These are phyloP conservation scores for Bradysia coprophila DNA, from an alignment of 1,140 invertebrate species.

Conservation along the genomic window DNA sequence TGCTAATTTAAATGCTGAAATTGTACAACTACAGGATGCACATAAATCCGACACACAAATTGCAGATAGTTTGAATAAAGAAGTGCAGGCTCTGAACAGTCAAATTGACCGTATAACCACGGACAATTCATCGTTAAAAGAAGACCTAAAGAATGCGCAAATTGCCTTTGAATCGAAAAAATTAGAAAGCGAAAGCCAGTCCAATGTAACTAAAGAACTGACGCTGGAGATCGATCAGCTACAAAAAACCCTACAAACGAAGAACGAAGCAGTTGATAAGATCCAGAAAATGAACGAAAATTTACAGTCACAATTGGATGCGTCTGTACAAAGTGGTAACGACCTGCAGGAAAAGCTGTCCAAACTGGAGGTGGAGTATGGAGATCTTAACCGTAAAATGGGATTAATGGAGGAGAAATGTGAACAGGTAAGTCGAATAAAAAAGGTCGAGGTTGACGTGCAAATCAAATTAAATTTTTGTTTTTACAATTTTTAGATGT, in stretches of 20 bases:
- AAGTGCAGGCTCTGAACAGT: too few relatives aligned
- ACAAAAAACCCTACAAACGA: conserved; percentile 15
- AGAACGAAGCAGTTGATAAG: conserved; percentile 21
- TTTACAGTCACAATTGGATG: conserved; percentile 13
- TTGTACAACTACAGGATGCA: background rate
- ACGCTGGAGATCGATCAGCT: background rate
- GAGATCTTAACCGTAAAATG: conserved; percentile 10
- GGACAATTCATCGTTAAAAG: background rate
- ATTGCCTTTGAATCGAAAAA: conserved; percentile 14
- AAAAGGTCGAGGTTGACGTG: too few relatives aligned
- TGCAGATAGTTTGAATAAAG: background rate
- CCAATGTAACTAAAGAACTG: conserved; percentile 8
- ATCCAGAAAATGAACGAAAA: conserved; percentile 15
- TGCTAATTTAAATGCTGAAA: background rate
- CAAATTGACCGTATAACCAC: too few relatives aligned
- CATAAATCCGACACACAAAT: background rate
- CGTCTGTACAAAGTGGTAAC: conserved; percentile 6
- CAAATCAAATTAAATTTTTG: background rate
- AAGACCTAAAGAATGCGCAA: background rate
- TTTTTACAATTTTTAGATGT: background rate
- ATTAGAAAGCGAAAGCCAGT: conserved; percentile 15
- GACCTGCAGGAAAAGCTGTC: conserved; percentile 10
- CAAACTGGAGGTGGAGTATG: conserved; percentile 9
- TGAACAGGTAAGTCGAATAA: conserved; percentile 9
- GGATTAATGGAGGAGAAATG: conserved; percentile 11